These are phyloP conservation scores for Himalopsyche anomala DNA, from an alignment of 2,888 invertebrate genomes.

Conservation along the genomic window DNA sequence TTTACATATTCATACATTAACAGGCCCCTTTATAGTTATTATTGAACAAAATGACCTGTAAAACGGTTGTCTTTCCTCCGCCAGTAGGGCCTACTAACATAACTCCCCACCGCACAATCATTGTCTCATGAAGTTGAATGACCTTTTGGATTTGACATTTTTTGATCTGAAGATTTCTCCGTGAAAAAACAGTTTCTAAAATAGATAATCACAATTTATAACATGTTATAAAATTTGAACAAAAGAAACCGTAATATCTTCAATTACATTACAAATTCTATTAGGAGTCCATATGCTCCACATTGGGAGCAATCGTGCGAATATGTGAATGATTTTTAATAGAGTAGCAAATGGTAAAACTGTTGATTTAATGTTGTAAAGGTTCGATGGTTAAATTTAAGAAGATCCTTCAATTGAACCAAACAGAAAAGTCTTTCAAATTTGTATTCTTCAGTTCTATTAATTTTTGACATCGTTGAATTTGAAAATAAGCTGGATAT, in stretches of 20 bases:
- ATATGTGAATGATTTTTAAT: not conserved
- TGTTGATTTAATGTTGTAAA: no score
- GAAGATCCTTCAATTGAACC: no score
- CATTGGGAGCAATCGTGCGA: no score
- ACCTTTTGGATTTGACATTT: conserved; percentile 84
- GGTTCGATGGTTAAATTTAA: no score
- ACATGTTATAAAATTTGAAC: no score
- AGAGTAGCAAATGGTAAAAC: not conserved
- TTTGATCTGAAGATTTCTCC: conserved; percentile 82
- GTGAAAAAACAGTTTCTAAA: conserved; percentile 71
- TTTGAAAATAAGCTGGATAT: conserved; percentile 24
- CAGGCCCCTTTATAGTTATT: not conserved
- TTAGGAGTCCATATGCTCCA: no score
- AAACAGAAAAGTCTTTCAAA: no score
- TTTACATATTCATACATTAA: no score
- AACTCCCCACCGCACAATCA: conserved; percentile 94
- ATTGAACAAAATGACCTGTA: conserved; percentile 77
- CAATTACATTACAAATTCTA: no score
- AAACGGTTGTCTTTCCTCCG: conserved; percentile 88
- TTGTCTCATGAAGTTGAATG: conserved; percentile 95
- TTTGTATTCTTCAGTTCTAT: no score
- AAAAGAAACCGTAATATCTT: no score
- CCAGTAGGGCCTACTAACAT: conserved; percentile 92
- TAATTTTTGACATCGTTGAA: no score
- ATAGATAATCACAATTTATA: not conserved